These are phyloP conservation scores for Actinemys pallida DNA, from an alignment of 2,113 vertebrate species.

Conservation along the genomic window DNA sequence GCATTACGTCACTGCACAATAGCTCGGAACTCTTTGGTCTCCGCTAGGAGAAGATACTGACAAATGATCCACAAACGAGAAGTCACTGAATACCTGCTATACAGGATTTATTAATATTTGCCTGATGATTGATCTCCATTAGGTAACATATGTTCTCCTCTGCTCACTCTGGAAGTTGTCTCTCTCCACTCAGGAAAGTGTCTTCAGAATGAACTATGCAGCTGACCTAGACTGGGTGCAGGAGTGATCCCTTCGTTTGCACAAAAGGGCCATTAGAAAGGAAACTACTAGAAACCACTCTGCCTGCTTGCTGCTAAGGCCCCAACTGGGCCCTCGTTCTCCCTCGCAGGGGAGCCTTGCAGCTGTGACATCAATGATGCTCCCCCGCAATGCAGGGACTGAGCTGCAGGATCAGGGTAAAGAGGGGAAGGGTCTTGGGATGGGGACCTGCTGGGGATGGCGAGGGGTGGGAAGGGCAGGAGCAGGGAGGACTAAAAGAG, in stretches of 20 bases:
- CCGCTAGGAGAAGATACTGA: background rate
- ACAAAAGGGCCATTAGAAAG: background rate
- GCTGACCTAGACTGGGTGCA: background rate
- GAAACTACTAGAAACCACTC: background rate
- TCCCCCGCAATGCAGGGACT: background rate
- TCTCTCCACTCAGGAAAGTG: no score
- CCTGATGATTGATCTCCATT: background rate
- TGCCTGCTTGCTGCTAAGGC: background rate
- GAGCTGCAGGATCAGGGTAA: no score
- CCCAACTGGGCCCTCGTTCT: fast-evolving
- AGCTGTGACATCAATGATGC: background rate
- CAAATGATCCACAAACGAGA: background rate
- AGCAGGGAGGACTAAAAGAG: no score
- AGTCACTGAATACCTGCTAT: background rate
- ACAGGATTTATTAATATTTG: background rate
- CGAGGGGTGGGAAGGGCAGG: no score
- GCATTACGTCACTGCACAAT: background rate
- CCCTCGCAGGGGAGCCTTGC: background rate
- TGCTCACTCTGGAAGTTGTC: no score
- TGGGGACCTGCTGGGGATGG: no score
- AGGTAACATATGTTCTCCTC: background rate
- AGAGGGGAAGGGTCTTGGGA: no score
- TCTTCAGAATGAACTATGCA: background rate
- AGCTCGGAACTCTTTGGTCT: no score
- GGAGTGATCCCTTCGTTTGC: background rate